A percentile compares a stretch with the other conserved stretches of the same genome.
Conservation (phyloP, 2,797 vertebrate species). For the Smutsia gigantea region DNA sequence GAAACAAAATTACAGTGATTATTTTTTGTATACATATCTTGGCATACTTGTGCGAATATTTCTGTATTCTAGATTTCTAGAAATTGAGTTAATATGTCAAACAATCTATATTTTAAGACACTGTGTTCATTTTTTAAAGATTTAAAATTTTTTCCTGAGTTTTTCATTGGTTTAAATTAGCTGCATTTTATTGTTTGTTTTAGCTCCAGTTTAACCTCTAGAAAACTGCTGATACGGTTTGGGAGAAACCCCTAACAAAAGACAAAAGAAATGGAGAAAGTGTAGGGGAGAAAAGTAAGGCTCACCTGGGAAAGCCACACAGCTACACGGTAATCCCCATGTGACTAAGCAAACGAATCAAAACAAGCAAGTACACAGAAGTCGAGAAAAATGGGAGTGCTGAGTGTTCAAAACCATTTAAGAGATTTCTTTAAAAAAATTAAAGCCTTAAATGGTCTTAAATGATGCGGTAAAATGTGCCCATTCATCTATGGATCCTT, state of each 20-base stretch:
- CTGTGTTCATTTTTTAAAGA: background rate
- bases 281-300: background rate
- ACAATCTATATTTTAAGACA: background rate
- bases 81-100: constrained; percentile 27
- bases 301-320: background rate
- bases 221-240: background rate
- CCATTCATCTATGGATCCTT: background rate
- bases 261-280: background rate
- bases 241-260: background rate
- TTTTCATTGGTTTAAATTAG: background rate
- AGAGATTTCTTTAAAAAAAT: background rate
- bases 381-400: background rate
- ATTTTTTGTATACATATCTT: background rate
- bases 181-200: background rate
- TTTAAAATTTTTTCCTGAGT: background rate
- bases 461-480: background rate
- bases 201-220: background rate
- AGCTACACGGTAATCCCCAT: background rate
- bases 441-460: background rate
- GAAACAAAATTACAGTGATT: background rate
- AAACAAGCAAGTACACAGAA: background rate
- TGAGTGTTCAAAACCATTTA: background rate
- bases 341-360: background rate
- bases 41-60: background rate
- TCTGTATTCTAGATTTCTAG: constrained; percentile 4